Conservation (phyloP, 2,113 vertebrate species). For the Crotalus horridus region DNA sequence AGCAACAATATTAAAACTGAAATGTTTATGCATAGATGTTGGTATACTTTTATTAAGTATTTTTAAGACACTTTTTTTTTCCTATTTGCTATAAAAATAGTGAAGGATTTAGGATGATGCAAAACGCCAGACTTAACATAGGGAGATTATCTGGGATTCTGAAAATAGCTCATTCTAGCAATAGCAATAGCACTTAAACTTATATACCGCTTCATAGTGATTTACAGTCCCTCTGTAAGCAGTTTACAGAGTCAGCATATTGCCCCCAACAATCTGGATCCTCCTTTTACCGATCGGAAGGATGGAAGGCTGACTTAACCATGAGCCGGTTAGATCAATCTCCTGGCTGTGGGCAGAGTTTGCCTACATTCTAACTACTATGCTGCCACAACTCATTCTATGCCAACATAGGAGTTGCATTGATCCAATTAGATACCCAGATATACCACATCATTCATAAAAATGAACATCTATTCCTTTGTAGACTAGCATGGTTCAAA, state of each 20-base stretch:
- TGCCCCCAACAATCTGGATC: not conserved
- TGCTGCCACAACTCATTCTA: not conserved
- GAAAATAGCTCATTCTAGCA: not conserved
- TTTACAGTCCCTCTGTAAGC: not conserved
- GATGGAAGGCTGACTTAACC: not conserved
- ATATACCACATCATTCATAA: not conserved
- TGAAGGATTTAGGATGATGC: not conserved
- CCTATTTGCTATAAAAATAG: not conserved
- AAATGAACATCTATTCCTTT: not conserved
- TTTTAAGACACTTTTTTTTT: not conserved
- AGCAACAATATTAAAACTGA: not conserved
- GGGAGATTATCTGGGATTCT: not conserved
- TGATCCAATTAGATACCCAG: not conserved
- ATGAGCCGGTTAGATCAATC: not conserved
- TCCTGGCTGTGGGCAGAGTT: not conserved
- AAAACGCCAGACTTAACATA: not conserved
- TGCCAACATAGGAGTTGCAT: not conserved
- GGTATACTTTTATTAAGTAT: not conserved
- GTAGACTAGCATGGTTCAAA: not conserved
- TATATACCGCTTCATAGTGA: not conserved
- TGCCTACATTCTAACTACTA: not conserved
- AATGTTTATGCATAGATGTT: constrained; percentile 1
- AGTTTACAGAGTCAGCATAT: not conserved
- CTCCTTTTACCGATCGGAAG: not conserved
- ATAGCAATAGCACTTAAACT: not conserved